Evolutionary conservation across 2,113 vertebrate species (phyloP).

Genomic region (Dryoscopus gambensis): DNA sequence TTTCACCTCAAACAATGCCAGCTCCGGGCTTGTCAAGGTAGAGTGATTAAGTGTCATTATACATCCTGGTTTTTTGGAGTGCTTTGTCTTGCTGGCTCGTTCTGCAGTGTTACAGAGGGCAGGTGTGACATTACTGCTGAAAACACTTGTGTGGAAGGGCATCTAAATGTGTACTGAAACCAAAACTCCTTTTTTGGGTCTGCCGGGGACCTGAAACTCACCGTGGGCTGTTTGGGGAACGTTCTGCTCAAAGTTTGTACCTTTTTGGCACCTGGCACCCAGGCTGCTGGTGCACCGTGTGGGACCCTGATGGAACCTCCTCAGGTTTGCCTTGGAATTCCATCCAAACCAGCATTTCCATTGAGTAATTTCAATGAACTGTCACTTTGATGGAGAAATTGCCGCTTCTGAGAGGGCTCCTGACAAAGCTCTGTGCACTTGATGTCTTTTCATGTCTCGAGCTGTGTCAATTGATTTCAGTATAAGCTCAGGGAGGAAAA

Average conservation of each 20-base stretch:
- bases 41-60: fast-evolving
- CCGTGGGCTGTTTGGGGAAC: fast-evolving
- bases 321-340: background rate
- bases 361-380: background rate
- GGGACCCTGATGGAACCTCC: background rate
- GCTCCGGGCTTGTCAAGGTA: background rate
- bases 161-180: background rate
- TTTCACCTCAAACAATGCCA: background rate
- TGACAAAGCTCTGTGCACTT: background rate
- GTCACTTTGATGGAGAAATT: background rate
- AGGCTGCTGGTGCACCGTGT: background rate
- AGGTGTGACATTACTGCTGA: background rate
- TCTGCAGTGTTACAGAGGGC: background rate
- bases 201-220: background rate
- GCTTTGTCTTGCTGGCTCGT: background rate
- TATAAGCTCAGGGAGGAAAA: background rate
- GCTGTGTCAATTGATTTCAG: background rate
- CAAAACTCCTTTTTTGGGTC: background rate
- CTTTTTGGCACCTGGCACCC: background rate
- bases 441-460: fast-evolving
- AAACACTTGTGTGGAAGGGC: background rate
- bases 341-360: background rate
- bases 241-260: fast-evolving
- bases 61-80: background rate
- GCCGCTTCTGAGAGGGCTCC: background rate